phyloP scores from a whole-genome alignment of 2,113 vertebrate genomes.

The Morone saxatilis region DNA sequence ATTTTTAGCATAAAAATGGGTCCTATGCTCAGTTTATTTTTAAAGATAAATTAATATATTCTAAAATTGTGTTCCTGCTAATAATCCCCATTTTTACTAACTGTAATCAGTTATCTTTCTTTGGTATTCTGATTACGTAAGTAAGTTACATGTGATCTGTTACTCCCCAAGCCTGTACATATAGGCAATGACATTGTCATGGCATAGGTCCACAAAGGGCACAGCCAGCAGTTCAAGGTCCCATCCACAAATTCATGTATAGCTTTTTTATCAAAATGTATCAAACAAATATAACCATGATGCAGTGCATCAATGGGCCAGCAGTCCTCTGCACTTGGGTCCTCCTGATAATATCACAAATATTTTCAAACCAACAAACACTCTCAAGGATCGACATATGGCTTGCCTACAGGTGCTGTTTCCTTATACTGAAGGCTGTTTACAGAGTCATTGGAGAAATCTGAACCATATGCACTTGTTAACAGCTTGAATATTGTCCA shows the following conservation, averaged over 20 bases:
- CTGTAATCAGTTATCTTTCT: too few relatives aligned
- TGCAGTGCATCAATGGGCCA: too few relatives aligned
- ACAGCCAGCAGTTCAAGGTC: background rate
- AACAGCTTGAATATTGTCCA: background rate
- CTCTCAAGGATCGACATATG: background rate
- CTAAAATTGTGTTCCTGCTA: too few relatives aligned
- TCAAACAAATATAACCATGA: background rate
- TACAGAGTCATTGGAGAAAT: background rate
- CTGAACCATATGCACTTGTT: background rate
- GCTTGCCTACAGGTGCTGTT: background rate
- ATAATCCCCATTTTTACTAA: too few relatives aligned
- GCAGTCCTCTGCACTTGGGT: background rate
- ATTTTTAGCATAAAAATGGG: too few relatives aligned
- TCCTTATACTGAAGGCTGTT: background rate
- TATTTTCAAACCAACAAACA: background rate
- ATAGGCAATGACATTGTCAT: background rate
- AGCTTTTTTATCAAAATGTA: background rate
- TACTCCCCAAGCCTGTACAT: too few relatives aligned
- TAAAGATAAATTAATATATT: too few relatives aligned
- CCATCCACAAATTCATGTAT: background rate
- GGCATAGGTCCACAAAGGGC: background rate
- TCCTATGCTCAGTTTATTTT: too few relatives aligned
- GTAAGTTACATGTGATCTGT: too few relatives aligned
- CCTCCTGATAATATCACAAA: background rate
- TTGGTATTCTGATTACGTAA: too few relatives aligned